These are phyloP conservation scores for Eudorcas thomsonii DNA, from an alignment of 2,113 vertebrate genomes.

Conservation along the genomic window DNA sequence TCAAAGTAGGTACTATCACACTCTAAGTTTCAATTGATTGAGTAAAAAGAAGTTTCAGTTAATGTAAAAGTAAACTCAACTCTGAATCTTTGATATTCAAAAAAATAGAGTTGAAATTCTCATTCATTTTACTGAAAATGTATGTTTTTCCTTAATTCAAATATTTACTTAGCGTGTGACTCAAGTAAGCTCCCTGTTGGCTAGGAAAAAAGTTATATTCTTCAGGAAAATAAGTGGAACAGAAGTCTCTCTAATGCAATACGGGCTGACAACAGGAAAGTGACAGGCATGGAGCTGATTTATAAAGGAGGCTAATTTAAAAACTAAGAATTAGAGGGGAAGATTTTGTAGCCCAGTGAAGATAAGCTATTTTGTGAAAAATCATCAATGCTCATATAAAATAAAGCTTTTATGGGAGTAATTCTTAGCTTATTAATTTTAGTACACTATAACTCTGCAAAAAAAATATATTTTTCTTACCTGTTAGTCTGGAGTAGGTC, in stretches of 20 bases:
- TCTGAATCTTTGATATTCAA: background rate
- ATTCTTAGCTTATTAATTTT: background rate
- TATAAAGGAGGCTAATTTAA: background rate
- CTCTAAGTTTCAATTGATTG: background rate
- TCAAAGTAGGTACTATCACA: background rate
- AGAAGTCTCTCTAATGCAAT: background rate
- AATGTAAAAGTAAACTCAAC: conserved; percentile 12
- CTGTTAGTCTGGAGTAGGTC: background rate
- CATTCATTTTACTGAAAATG: background rate
- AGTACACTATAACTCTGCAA: background rate
- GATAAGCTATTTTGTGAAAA: background rate
- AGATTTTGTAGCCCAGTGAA: background rate
- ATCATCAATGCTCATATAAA: background rate
- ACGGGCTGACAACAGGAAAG: background rate
- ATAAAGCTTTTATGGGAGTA: background rate
- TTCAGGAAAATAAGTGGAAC: background rate
- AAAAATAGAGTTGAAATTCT: background rate
- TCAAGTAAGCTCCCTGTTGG: background rate
- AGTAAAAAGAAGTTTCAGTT: background rate
- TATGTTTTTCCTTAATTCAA: conserved; percentile 7
- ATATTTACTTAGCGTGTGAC: background rate
- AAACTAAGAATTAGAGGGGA: conserved; percentile 27
- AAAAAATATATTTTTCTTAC: background rate
- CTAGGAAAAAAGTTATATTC: background rate
- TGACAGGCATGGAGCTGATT: background rate